Conservation (phyloP, 2,113 vertebrate genomes). For the Corydoras maculifer region DNA sequence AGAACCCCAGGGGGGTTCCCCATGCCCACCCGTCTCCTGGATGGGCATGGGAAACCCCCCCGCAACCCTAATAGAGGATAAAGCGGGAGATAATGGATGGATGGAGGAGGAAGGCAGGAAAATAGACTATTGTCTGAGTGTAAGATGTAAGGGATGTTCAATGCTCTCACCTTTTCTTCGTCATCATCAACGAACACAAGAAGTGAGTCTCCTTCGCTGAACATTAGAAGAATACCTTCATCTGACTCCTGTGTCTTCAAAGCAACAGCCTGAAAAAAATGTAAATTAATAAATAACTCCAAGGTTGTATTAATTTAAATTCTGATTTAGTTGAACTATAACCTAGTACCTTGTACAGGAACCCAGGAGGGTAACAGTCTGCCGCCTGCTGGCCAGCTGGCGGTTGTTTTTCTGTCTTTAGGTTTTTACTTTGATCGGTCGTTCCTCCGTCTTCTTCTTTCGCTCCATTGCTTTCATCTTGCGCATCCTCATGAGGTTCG, state of each 20-base stretch:
- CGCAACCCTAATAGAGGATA: too few species aligned
- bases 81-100: too few species aligned
- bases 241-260: conserved; percentile 50
- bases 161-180: conserved; percentile 51
- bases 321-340: neutral
- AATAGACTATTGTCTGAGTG: too few species aligned
- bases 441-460: neutral
- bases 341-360: conserved; percentile 32
- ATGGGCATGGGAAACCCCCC: too few species aligned
- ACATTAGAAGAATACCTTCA: conserved; percentile 54
- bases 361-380: conserved; percentile 25
- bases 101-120: too few species aligned
- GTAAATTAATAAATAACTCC: too few species aligned
- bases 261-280: conserved; percentile 56
- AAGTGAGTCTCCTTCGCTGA: conserved; percentile 60
- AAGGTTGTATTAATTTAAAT: too few species aligned
- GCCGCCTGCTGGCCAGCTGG: neutral
- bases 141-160: too few species aligned
- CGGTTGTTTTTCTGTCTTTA: neutral
- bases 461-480: neutral
- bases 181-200: conserved; percentile 51
- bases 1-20: too few species aligned
- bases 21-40: too few species aligned
- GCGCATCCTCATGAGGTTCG: neutral
- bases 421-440: neutral